Conservation (phyloP, 2,113 vertebrate genomes). For the Hypocryptadius cinnamomeus region DNA sequence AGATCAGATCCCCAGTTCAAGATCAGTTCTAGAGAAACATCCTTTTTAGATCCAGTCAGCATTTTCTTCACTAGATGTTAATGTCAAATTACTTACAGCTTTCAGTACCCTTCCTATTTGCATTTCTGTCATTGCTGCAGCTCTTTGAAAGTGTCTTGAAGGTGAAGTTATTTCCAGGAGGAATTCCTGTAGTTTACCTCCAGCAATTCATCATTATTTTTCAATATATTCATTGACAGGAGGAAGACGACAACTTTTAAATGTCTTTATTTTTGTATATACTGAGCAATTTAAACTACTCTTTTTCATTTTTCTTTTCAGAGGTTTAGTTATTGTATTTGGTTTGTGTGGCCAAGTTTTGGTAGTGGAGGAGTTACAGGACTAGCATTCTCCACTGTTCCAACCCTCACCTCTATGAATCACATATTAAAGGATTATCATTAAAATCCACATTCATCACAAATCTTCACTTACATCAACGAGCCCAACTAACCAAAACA, state of each 20-base stretch:
- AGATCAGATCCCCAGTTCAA: background rate
- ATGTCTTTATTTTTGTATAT: background rate
- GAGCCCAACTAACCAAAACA: background rate
- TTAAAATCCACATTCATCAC: background rate
- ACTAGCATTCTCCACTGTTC: background rate
- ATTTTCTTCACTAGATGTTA: background rate
- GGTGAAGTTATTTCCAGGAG: background rate
- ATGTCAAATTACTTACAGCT: background rate
- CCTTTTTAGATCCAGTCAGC: background rate
- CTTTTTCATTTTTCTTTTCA: background rate
- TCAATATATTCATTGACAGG: background rate
- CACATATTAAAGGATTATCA: background rate
- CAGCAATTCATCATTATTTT: background rate
- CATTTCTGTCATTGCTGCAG: background rate
- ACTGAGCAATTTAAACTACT: background rate
- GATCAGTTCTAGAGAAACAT: background rate
- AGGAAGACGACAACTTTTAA: background rate
- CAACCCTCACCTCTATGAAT: background rate
- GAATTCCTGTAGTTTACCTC: background rate
- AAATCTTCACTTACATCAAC: background rate
- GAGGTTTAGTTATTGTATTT: background rate
- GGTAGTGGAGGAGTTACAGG: background rate
- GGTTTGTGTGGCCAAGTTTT: background rate
- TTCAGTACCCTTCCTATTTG: background rate
- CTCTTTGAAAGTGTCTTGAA: background rate